These are phyloP conservation scores for Aphelenchoides besseyi DNA, from an alignment of 1,140 invertebrate species.

Conservation along the genomic window DNA sequence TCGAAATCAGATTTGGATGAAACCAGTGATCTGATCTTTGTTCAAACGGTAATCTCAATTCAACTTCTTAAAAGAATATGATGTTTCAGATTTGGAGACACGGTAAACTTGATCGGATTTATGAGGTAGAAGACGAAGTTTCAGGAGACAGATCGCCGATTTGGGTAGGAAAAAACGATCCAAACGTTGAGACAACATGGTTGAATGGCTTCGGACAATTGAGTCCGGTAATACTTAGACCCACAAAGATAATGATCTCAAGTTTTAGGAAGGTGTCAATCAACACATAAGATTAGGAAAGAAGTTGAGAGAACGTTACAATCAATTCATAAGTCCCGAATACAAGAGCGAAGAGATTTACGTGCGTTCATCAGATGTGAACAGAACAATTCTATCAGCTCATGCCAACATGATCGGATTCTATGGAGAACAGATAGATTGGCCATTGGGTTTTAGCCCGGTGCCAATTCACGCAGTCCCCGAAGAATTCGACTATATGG, in stretches of 20 bases:
- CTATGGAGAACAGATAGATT: constrained; percentile 23
- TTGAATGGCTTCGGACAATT: neutral
- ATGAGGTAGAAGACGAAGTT: too few species aligned
- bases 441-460: neutral
- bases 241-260: too few species aligned
- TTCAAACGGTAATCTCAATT: neutral
- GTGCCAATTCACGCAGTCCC: constrained; percentile 9
- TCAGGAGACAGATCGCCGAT: neutral
- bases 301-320: constrained; percentile 38
- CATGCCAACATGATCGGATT: constrained; percentile 57
- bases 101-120: too few species aligned
- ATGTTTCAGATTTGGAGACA: neutral
- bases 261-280: constrained; percentile 7
- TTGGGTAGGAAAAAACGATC: neutral
- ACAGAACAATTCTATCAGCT: constrained; percentile 58
- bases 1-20: neutral
- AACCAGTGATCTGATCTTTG: neutral
- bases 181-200: neutral
- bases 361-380: constrained; percentile 44
- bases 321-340: constrained; percentile 28
- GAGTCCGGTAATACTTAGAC: neutral
- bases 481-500: constrained; percentile 1
- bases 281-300: constrained; percentile 46
- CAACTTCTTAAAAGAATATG: too few species aligned
- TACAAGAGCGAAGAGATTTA: constrained; percentile 38